Conservation (phyloP, 2,113 vertebrate genomes). For the Psephotus haematonotus region DNA sequence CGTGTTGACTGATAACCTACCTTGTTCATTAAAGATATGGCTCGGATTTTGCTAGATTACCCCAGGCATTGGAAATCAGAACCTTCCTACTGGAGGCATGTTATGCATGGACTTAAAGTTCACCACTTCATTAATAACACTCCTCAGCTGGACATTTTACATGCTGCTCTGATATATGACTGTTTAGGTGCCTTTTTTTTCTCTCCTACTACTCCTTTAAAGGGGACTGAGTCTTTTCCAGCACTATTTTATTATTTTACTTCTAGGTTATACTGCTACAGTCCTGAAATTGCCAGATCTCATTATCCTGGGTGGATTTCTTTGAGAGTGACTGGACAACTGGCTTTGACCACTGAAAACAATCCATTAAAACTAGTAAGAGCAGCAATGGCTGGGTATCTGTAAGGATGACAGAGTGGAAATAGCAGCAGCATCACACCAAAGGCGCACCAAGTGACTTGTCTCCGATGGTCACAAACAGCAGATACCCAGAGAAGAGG, state of each 20-base stretch:
- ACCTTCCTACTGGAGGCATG: constrained; percentile 56
- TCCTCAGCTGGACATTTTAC: constrained; percentile 58
- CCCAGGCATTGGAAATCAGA: constrained; percentile 68
- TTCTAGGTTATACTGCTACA: not conserved
- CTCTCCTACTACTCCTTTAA: constrained; percentile 19
- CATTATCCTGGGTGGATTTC: constrained; percentile 8
- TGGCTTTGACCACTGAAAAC: constrained; percentile 14
- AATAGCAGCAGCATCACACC: not conserved
- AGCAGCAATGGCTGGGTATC: not conserved
- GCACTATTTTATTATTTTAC: constrained; percentile 1
- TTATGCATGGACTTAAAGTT: constrained; percentile 64
- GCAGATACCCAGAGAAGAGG: not conserved
- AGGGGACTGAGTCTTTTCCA: not conserved
- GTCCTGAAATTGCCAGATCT: not conserved
- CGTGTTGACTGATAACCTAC: constrained; percentile 67
- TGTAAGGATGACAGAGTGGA: not conserved
- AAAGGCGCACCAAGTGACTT: not conserved
- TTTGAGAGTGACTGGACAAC: not conserved
- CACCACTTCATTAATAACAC: constrained; percentile 70
- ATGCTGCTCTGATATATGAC: constrained; percentile 51
- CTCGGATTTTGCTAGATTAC: constrained; percentile 64
- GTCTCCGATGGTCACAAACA: not conserved
- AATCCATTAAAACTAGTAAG: not conserved
- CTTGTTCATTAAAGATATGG: constrained; percentile 71
- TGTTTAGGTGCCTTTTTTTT: constrained; percentile 27